Percentiles rank a stretch among this genome's conserved stretches.
phyloP scores from a whole-genome alignment of 64 coral and sea anemone species.

The Hydrozoanthus tunicans region DNA sequence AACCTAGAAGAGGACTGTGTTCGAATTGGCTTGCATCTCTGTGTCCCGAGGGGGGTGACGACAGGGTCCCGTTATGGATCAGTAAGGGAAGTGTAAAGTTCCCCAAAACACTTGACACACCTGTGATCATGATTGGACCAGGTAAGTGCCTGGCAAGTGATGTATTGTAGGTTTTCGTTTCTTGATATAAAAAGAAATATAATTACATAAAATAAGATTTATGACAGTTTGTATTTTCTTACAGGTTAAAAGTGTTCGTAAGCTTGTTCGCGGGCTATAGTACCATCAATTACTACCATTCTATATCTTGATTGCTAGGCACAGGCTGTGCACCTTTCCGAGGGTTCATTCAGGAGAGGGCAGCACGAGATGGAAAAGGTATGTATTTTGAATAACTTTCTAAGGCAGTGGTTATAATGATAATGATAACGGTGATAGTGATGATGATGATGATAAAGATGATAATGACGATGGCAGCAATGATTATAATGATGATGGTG shows the following conservation, averaged over 20 bases:
- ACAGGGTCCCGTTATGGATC: constrained; percentile 79
- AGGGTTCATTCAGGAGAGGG: constrained; percentile 97
- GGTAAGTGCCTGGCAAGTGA: constrained; percentile 41
- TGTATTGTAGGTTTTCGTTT: no score
- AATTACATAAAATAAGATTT: no score
- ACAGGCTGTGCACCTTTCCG: constrained; percentile 97
- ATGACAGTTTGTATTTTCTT: no score
- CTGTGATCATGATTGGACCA: constrained; percentile 95
- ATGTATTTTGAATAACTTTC: background rate
- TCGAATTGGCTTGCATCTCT: constrained; percentile 95
- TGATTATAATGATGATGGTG: background rate
- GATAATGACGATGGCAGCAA: background rate
- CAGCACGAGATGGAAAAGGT: constrained; percentile 54
- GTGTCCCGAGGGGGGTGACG: constrained; percentile 12
- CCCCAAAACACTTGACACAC: constrained; percentile 64
- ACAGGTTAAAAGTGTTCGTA: no score
- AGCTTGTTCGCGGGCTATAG: no score
- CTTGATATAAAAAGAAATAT: no score
- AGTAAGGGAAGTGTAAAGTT: constrained; percentile 81
- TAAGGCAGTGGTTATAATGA: background rate
- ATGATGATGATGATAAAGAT: background rate
- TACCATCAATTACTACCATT: no score
- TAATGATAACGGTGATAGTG: background rate
- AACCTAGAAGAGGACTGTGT: constrained; percentile 84
- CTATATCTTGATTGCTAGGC: constrained; percentile 44